Base-by-base conservation (phyloP, 2,888 invertebrate genomes). In the Rhagium mordax region DNA sequence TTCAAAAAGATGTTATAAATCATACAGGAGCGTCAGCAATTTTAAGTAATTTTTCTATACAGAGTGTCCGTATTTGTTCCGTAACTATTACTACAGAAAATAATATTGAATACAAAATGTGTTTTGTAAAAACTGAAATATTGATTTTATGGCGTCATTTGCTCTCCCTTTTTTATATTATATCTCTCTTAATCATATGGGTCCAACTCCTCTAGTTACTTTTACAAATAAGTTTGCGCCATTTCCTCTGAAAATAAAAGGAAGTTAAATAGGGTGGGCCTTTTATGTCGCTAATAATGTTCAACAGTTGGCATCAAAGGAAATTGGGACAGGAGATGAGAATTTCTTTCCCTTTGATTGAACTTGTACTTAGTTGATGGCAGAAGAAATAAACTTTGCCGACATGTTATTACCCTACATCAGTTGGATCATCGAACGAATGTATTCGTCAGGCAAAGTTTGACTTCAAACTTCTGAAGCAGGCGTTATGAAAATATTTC, bases 211-310 rank as follows among this genome's bases (percentile, higher is more conserved):
- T 51, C 13, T 24, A 4, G 21, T 53, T 53, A 1, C n/a, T 41
- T 33, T 7, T 13, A 33, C 33, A 33, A 33, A 33, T n/a, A 41
- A 41, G 41, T 41, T 41, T 41, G n/a, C n/a, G n/a, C 13, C 41
- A n/a, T 41, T n/a, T 41, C 13, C 13, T 41, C 3, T n/a, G 4
- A n/a, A 15, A 33, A 33, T 33, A 33, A 59, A 59, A 59, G 13
- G 18, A 18, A 33, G 2, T 18, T 13, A 29, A 33, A 16, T 29
- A 33, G 29, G 59, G 33, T 4, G 16, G 33, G 5, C 13, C 13
- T 29, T 33, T 59, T 59, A 33, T 59, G 33, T 59, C 16, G 59
- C 59, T 33, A 33, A 59, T 18, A 59, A 33, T 33, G 29, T 33
- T 59, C 33, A 59, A 18, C 18, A 29, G 18, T 8, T 33, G 59